Evolutionary conservation across 1,140 invertebrate genomes (phyloP), one percentile per base, ranked within the genome.

Genomic region (Lordiphosa clarofinis): DNA sequence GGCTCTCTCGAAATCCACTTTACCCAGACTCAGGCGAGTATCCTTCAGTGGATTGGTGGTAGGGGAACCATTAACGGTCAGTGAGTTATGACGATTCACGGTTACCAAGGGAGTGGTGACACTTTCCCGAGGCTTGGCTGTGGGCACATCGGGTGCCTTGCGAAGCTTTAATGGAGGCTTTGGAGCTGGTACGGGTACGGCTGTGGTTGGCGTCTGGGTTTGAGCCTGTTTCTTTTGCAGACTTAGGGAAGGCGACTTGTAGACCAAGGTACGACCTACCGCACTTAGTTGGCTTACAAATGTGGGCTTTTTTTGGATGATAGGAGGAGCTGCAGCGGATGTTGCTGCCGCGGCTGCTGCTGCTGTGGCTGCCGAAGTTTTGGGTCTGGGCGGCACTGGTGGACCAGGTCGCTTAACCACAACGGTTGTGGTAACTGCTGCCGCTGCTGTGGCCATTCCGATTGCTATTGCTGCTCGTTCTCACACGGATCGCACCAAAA

Each of bases 61-160:
- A 0, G 79, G 50, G 4, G 61, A 64, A 4, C 59, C 47, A 56
- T 74, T 67, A 5, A 82, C 67, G 33, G 68, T 75, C 21, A 88
- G 68, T 3, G 86, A 88, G 40, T 88, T 87, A 49, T 87, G 73
- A 6, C 86, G 86, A 64, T 84, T 87, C 1, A 81, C 76, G 24
- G 72, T 71, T 3, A 82, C 47, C 10, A 87, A 78, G 21, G 64
- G 59, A 28, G 59, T 39, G 0, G 64, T 42, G 36, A 37, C 56
- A 38, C 11, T 58, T 38, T 74, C 72, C 44, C 73, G 55, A 21
- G 86, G 78, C 43, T 88, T 88, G 33, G 73, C 75, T 42, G 76
- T 88, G 4, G 86, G 86, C 35, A 88, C 82, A 79, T 87, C 86
- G 31, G 86, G 86, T 35, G 86, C 86, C 24, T 88, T 88, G 28